phyloP scores from a whole-genome alignment of 2,797 vertebrate genomes.

The Alectoris magna region DNA sequence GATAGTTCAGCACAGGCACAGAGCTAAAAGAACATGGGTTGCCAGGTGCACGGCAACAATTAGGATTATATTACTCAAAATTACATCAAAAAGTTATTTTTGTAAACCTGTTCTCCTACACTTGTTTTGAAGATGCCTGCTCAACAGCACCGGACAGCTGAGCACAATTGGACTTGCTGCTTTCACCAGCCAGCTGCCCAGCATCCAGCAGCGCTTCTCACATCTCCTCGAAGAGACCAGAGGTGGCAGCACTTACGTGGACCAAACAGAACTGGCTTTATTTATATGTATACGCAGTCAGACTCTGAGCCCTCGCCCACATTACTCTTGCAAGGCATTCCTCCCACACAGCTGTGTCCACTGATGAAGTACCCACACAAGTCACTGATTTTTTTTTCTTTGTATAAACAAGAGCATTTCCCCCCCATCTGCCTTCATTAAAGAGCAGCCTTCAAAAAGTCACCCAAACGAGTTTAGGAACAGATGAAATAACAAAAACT shows the following conservation, averaged over 20 bases:
- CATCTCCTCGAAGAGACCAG: slow-evolving; percentile 13
- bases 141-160: not conserved
- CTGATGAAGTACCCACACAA: not conserved
- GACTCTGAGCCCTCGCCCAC: not conserved
- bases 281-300: not conserved
- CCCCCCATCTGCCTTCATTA: not conserved
- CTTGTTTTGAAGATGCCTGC: not conserved
- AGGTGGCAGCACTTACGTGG: slow-evolving; percentile 29
- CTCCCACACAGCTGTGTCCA: not conserved
- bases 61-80: too few relatives aligned
- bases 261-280: not conserved
- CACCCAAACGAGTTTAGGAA: not conserved
- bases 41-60: too few relatives aligned
- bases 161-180: not conserved
- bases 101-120: not conserved
- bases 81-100: not conserved
- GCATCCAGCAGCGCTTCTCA: not conserved
- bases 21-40: too few relatives aligned
- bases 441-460: not conserved
- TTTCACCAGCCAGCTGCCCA: too few relatives aligned
- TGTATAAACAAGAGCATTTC: not conserved
- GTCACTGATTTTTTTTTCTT: not conserved
- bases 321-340: not conserved
- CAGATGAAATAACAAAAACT: not conserved
- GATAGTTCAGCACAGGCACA: too few relatives aligned